phyloP scores from a whole-genome alignment of 2,113 vertebrate genomes.

The Mionectes macconnelli region DNA sequence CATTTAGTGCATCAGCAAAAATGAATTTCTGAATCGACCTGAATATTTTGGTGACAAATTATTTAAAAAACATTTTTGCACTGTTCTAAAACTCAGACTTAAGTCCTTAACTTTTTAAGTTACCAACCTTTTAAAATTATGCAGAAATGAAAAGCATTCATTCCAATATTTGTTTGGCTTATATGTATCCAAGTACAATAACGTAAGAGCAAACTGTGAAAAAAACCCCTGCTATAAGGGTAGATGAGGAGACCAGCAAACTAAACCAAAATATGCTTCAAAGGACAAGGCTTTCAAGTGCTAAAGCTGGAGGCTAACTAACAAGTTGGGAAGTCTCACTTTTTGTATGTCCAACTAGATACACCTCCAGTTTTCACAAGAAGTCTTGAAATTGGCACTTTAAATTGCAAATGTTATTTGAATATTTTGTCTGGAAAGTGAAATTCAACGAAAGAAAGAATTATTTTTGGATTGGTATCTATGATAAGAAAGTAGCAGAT shows the following conservation, averaged over 20 bases:
- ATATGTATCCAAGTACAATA: background rate
- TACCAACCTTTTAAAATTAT: background rate
- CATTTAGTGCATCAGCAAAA: background rate
- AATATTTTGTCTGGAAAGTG: background rate
- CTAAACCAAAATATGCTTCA: background rate
- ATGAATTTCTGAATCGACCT: background rate
- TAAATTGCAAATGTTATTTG: background rate
- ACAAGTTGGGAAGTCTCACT: background rate
- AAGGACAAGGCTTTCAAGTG: background rate
- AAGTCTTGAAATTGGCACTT: background rate
- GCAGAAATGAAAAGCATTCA: background rate
- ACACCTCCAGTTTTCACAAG: background rate
- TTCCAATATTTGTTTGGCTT: background rate
- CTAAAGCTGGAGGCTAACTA: background rate
- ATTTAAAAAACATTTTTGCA: background rate
- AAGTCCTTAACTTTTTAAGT: background rate
- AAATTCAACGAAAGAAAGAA: background rate
- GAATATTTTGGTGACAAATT: conserved; percentile 11
- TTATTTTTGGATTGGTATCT: background rate
- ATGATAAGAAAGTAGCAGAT: background rate
- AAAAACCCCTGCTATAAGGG: background rate
- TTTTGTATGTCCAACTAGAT: background rate
- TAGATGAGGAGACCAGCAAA: background rate
- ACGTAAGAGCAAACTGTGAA: background rate
- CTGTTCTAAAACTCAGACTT: background rate